Conservation (phyloP, 1,140 invertebrate genomes). For the Ceratosolen fusciceps region DNA sequence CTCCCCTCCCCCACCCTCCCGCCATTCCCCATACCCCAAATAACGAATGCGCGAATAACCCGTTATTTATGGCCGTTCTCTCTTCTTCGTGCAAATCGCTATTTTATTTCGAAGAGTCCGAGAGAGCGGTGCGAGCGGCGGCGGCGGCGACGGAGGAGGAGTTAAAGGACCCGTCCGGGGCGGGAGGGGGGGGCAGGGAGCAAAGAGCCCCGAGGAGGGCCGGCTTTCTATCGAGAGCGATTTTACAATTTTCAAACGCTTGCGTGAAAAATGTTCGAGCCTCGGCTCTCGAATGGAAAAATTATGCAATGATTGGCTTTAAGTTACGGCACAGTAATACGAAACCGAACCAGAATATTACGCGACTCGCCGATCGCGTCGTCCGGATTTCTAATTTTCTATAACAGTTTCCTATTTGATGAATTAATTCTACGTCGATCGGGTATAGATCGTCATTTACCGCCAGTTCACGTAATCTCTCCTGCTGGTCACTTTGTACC, state of each 20-base stretch:
- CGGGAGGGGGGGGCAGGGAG: background rate
- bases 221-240: background rate
- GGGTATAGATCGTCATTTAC: background rate
- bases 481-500: too few relatives aligned
- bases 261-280: background rate
- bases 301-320: background rate
- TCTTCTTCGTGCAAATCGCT: background rate
- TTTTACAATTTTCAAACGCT: background rate
- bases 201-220: too few relatives aligned
- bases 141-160: background rate
- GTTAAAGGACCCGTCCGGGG: too few relatives aligned
- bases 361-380: background rate
- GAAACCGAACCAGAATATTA: constrained; percentile 7
- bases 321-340: background rate
- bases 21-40: too few relatives aligned
- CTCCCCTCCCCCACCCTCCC: too few relatives aligned
- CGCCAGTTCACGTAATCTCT: background rate
- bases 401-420: background rate
- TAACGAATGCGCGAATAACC: too few relatives aligned
- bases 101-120: too few relatives aligned
- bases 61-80: background rate
- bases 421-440: background rate
- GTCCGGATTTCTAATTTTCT: background rate
- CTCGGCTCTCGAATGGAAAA: background rate
- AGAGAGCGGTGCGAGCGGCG: too few relatives aligned